Evolutionary conservation across 2,888 invertebrate species (phyloP), one percentile per base, ranked within the genome.

Genomic region (Nyleta sp.): DNA sequence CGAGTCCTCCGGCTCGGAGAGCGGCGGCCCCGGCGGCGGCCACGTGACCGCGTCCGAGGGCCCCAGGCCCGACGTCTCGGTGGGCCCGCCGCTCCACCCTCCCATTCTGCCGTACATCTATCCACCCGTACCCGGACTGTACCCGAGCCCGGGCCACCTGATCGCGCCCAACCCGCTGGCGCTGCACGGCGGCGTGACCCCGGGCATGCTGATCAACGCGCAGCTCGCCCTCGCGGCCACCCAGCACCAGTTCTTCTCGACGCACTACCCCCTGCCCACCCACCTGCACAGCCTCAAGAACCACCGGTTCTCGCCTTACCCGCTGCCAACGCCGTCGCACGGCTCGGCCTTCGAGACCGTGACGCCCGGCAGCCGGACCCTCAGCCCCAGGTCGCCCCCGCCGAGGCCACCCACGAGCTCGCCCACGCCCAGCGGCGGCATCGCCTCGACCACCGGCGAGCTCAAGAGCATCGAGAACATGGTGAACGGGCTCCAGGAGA

Each of bases 381-480:
- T 94, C 33, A 94, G 94, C 82, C 90, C 95, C 44, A 93, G 94
- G 83, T 94, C 90, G 86, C 94, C 91, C 85, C 94, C 89, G 85
- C 92, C 87, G 84, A 93, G 89, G 91, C 94, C 92, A n/a, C 84
- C 93, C 86, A 92, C 94, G 83, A 89, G 93, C 86, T 92, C 92
- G 2, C 93, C 93, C 20, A 91, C 92, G 59, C 92, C 94, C 13
- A 91, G 92, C 46, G 91, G 92, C 77, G 91, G 92, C 59, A 71
- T 82, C 6, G 94, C 93, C 80, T 93, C 92, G 80, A 93, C 94
- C 35, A 94, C 95, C 44, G 96, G 95, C 79, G 98, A 98, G 91
- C 94, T 98, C 84, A 98, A 98, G 92, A 97, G 95, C 91, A 98
- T 98, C 92, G 98, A 98, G 92, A 97, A 98, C 91, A 98, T 98